A percentile compares a stretch with the other conserved stretches of the same genome.
Evolutionary conservation across 2,113 vertebrate species (phyloP).

Genomic region (Octodon degus): DNA sequence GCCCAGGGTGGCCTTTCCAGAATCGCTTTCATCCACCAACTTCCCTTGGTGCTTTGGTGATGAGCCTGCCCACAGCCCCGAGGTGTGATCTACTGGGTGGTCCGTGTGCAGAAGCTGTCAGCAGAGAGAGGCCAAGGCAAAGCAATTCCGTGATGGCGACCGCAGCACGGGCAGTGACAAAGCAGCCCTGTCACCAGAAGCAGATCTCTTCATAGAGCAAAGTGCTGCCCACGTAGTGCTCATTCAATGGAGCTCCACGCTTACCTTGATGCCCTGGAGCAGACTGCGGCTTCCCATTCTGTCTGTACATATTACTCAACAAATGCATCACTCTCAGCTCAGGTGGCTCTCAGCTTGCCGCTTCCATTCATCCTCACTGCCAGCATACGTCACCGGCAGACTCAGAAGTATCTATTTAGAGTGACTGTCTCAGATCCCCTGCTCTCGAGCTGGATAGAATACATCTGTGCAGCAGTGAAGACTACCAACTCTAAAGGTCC

Average conservation of each 20-base stretch:
- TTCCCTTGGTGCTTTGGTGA: neutral
- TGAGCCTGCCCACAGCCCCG: neutral
- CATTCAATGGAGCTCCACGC: neutral
- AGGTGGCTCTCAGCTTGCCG: neutral
- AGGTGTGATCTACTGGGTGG: neutral
- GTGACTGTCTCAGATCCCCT: neutral
- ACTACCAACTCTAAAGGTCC: neutral
- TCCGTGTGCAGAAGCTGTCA: neutral
- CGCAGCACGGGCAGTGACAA: neutral
- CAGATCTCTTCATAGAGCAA: neutral
- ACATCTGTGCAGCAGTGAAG: neutral
- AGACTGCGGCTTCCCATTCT: neutral
- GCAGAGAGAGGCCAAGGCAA: neutral
- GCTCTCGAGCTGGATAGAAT: neutral
- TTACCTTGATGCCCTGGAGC: neutral
- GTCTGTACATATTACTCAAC: neutral
- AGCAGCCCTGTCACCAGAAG: neutral
- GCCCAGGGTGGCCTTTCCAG: neutral
- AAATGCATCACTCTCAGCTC: neutral
- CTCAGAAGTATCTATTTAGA: neutral
- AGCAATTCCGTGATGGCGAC: neutral
- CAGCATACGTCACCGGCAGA: neutral
- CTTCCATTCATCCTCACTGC: neutral
- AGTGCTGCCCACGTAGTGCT: too few species aligned
- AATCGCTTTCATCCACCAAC: neutral